Base-by-base conservation (phyloP, 2,797 vertebrate genomes). In the Pristis pectinata region DNA sequence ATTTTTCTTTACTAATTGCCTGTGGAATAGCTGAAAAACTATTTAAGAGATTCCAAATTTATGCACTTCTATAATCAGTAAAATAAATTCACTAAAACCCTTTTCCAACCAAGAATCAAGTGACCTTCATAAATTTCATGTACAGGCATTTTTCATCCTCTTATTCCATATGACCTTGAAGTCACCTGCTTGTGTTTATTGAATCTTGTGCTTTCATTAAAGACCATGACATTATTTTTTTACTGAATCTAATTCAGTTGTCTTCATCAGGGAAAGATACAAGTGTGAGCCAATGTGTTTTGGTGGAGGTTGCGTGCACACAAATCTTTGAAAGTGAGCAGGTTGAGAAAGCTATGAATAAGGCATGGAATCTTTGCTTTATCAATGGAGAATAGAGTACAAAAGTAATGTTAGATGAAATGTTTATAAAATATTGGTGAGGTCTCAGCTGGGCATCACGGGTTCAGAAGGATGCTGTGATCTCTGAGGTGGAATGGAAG, bases 191-290 rank as follows among this genome's bases (percentile, higher is more conserved):
- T 30, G 44, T 34, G 67, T 44, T 74, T 74, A 74, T 49, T 93
- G 41, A 41, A 93, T 74, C 67, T 74, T 93, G n/a, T 76, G 70
- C 44, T 94, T 94, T 94, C 6, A 30, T 76, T 30, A 76, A 17
- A 74, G 92, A 76, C 24, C 30, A 94, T 76, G 91, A 93, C 44
- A 93, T 93, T 72, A 93, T 72, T 70, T 44, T 49, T 44, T 93
- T 74, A 93, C 92, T 74, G 70, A 93, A n/a, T 30, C 30, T 49
- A 74, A 93, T 93, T 70, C 91, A 72, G 64, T 93, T 41, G n/a
- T 22, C 37, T 30, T 93, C 67, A 93, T 30, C 30, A 74, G 74
- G 24, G 41, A 74, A 93, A 93, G 44, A 34, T 30, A n/a, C 8
- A 37, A 41, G 17, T 64, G n/a, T 64, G n/a, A 85, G 85, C 17